Base-by-base conservation (phyloP, 2,888 invertebrate species). In the Aleiodes alternator region DNA sequence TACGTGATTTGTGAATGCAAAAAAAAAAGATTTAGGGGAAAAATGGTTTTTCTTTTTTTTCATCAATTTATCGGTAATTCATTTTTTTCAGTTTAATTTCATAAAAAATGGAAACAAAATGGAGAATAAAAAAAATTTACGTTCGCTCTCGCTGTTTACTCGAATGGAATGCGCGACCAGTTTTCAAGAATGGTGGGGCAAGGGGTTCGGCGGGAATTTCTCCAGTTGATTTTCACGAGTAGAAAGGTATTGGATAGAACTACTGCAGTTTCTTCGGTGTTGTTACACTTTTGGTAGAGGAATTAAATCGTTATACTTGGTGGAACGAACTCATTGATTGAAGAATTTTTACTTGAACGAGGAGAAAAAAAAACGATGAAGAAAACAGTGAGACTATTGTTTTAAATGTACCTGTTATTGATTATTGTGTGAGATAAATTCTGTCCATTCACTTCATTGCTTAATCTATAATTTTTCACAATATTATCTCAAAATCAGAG, bases 151-250 rank as follows among this genome's bases (percentile, higher is more conserved):
- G 72, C 66, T 79, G 76, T 79, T 76, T 72, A 76, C 59, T 78
- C 68, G 64, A 48, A 56, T 75, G 70, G 78, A 66, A 73, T 77
- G 79, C 43, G 43, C 43, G 77, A 79, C 79, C 76, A 59, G 34
- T 51, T 34, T 31, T 31, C 31, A 59, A 14, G 59, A n/a, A 31
- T n/a, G 14, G 59, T 11, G 59, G 59, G 59, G 80, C 74, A 76
- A 31, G 14, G 38, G 51, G 38, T 23, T 50, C 76, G 75, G 70
- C 51, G 70, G 76, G 72, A 80, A 79, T 80, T 80, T 80, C 80
- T 80, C 80, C 78, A 38, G 76, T 69, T 77, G 68, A 76, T 80
- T 80, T 80, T 79, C 80, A 78, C 78, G 79, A 79, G 75, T 78
- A 79, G 79, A 79, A 79, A 80, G 79, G 78, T 77, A 77, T 76